Percentiles rank a stretch among this genome's conserved stretches.
Evolutionary conservation across 2,888 invertebrate genomes (phyloP).

Genomic region (Stenchaetothrips biformis): DNA sequence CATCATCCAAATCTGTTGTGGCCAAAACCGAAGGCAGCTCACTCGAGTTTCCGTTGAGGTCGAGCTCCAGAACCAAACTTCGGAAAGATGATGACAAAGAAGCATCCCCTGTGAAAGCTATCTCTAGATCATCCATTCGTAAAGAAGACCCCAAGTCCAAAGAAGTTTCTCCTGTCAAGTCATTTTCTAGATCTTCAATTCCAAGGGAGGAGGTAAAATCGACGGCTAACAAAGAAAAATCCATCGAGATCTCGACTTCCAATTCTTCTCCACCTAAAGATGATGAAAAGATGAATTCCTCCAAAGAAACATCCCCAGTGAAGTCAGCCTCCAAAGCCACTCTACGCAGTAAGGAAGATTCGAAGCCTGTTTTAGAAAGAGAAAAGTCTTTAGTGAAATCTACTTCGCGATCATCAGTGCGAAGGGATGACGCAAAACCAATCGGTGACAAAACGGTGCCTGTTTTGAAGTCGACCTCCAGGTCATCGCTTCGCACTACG

Average conservation of each 20-base stretch:
- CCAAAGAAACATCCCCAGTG: not conserved
- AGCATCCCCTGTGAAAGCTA: not conserved
- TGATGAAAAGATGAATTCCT: not conserved
- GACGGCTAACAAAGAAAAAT: not conserved
- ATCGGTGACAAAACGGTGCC: too few relatives aligned
- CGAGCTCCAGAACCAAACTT: not conserved
- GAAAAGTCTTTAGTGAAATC: not conserved
- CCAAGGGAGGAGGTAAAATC: not conserved
- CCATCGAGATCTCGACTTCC: not conserved
- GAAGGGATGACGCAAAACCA: not conserved
- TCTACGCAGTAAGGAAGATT: too few relatives aligned
- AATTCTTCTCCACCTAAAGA: not conserved
- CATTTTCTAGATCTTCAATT: not conserved
- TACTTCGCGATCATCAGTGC: not conserved
- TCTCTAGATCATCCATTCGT: not conserved
- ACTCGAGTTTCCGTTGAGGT: not conserved
- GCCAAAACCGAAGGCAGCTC: not conserved
- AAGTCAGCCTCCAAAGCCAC: too few relatives aligned
- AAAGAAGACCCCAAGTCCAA: not conserved
- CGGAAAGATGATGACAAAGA: not conserved
- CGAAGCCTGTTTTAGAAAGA: too few relatives aligned
- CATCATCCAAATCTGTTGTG: not conserved
- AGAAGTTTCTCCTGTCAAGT: not conserved
- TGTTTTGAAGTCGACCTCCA: too few relatives aligned
- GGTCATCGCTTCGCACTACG: too few relatives aligned